Evolutionary conservation across 2,797 vertebrate genomes (phyloP), one percentile per base, ranked within the genome.

Genomic region (Perodicticus potto): DNA sequence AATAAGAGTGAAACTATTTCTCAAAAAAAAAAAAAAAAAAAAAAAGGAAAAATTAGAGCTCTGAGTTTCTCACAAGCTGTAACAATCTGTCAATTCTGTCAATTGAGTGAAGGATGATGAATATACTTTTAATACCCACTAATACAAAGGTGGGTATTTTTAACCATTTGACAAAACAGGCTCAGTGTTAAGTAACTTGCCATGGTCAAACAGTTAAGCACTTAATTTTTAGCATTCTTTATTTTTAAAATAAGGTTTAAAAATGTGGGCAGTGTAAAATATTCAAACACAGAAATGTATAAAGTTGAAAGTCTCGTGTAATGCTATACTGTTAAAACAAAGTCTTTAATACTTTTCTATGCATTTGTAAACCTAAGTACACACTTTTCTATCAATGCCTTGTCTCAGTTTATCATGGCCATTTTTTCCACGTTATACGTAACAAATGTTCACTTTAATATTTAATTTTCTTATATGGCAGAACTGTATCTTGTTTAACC

Each of bases 131-230:
- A 92, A 89, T 59, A 80, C 78, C 92, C 25, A 82, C 17, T 69
- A 81, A 77, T 32, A 87, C n/a, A 91, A 91, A 93, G 23, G 29
- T 34, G n/a, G 16, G 3, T 34, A 92, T 84, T 94, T 92, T 59
- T 37, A 92, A 91, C 80, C 69, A 95, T 70, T 78, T 95, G 43
- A 92, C 70, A 94, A 85, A 95, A 85, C 10, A 92, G 80, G 59
- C 74, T 96, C 67, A 94, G 37, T 76, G 37, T 88, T 90, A 87
- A 96, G 77, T 83, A 86, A 96, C 77, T 95, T 96, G 85, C 69
- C 77, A 77, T 86, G 16, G 78, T 96, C 69, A 73, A 92, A 93
- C 45, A 92, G 7, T n/a, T 91, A 89, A 93, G 49, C 72, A 93
- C 25, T 95, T 82, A 83, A 69, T 94, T 94, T 83, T 19, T 12